These are phyloP conservation scores for Clitarchus hookeri DNA, from an alignment of 2,888 invertebrate genomes.

Conservation along the genomic window DNA sequence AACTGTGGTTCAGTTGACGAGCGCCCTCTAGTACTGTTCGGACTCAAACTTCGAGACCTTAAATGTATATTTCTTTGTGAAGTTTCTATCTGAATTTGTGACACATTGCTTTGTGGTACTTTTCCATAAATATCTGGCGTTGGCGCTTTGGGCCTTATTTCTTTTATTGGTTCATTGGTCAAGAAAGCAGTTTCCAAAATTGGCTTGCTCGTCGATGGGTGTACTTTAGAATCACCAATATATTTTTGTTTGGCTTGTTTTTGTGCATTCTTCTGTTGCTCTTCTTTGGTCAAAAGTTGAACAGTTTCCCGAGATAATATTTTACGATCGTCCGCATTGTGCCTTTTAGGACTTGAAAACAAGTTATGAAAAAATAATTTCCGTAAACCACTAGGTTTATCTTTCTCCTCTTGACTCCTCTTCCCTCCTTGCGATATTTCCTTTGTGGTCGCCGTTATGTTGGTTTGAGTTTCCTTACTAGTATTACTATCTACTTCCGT, in stretches of 20 bases:
- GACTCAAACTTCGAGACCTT: slow-evolving; percentile 29
- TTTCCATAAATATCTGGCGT: slow-evolving; percentile 15
- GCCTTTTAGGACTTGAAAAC: slow-evolving; percentile 26
- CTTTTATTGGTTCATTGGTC: slow-evolving; percentile 23
- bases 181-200: slow-evolving; percentile 38
- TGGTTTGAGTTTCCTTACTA: not conserved
- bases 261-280: slow-evolving; percentile 16
- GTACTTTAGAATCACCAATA: slow-evolving; percentile 24
- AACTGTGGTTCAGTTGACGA: not conserved
- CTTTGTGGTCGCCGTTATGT: slow-evolving; percentile 27
- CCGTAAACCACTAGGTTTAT: slow-evolving; percentile 29
- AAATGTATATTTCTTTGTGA: not conserved
- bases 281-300: slow-evolving; percentile 19
- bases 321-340: not conserved
- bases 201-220: slow-evolving; percentile 29
- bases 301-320: not conserved
- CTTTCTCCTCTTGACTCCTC: slow-evolving; percentile 20
- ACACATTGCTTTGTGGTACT: not conserved
- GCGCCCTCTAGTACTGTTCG: slow-evolving; percentile 17
- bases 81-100: not conserved
- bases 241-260: slow-evolving; percentile 5
- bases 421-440: not conserved
- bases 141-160: not conserved
- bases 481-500: slow-evolving; percentile 12
- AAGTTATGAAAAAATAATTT: slow-evolving; percentile 9